Conservation (phyloP, 2,888 invertebrate genomes). For the Drosophila mimetica region DNA sequence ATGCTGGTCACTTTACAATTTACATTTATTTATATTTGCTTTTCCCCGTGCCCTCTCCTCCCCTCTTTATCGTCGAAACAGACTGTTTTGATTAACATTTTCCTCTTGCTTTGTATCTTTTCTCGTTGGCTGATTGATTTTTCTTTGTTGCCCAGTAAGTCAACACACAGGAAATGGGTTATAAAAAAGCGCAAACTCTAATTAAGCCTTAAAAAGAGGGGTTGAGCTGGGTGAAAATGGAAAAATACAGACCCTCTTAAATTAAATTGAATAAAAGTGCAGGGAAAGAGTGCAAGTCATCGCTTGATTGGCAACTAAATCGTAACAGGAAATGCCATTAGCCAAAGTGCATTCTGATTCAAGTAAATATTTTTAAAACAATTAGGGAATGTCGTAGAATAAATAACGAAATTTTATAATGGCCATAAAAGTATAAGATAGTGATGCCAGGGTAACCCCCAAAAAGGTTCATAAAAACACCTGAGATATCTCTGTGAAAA, state of each 20-base stretch:
- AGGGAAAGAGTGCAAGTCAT: constrained; percentile 61
- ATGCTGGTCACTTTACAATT: constrained; percentile 17
- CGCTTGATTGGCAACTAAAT: constrained; percentile 62
- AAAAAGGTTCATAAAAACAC: constrained; percentile 2
- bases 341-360: constrained; percentile 14
- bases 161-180: constrained; percentile 57
- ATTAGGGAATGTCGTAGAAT: neutral
- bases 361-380: constrained; percentile 9
- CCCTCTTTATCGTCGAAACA: constrained; percentile 3
- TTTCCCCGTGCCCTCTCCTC: constrained; percentile 13
- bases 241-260: constrained; percentile 16
- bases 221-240: constrained; percentile 1
- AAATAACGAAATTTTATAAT: neutral
- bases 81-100: constrained; percentile 47
- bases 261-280: constrained; percentile 48
- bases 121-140: constrained; percentile 44
- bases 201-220: constrained; percentile 53
- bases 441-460: neutral
- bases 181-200: constrained; percentile 70
- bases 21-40: constrained; percentile 61
- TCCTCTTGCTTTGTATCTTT: constrained; percentile 14
- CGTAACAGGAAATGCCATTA: constrained; percentile 64
- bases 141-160: constrained; percentile 23
- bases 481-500: constrained; percentile 3
- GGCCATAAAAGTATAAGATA: neutral